These are phyloP conservation scores for Bombylius major DNA, from an alignment of 2,888 invertebrate genomes.

Conservation along the genomic window DNA sequence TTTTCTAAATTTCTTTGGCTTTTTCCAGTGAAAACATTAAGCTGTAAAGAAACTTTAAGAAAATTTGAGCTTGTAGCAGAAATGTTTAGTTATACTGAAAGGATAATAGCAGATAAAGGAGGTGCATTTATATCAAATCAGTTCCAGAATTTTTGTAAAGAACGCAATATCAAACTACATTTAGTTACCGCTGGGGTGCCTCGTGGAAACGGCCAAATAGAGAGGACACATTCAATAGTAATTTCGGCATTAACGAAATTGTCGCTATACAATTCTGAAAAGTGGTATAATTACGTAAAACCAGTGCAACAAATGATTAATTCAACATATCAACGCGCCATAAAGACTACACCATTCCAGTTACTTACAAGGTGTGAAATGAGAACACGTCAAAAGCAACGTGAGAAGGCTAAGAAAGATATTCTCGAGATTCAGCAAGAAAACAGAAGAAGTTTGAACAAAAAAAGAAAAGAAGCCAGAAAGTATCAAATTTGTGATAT, in stretches of 20 bases:
- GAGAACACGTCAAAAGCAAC: not conserved
- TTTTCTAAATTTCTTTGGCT: constrained; percentile 21
- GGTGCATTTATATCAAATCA: constrained; percentile 13
- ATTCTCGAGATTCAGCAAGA: not conserved
- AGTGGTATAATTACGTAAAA: not conserved
- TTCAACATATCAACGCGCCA: not conserved
- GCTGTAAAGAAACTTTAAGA: constrained; percentile 10
- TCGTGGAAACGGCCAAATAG: too few relatives aligned
- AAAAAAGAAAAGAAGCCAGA: not conserved
- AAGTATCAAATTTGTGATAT: not conserved
- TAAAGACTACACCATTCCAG: not conserved
- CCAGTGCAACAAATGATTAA: constrained; percentile 1
- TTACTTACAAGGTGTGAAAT: not conserved
- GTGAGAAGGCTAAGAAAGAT: not conserved
- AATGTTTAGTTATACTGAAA: constrained; percentile 7
- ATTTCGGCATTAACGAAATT: constrained; percentile 11
- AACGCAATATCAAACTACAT: too few relatives aligned
- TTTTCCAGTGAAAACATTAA: constrained; percentile 14
- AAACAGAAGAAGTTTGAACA: not conserved
- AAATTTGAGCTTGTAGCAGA: constrained; percentile 5
- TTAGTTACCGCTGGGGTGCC: too few relatives aligned
- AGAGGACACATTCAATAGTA: constrained; percentile 7
- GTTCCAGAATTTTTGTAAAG: constrained; percentile 8
- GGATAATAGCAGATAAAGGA: constrained; percentile 13
- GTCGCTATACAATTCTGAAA: not conserved